Evolutionary conservation across 2,797 vertebrate species (phyloP), one percentile per base, ranked within the genome.

Genomic region (Acomys russatus): DNA sequence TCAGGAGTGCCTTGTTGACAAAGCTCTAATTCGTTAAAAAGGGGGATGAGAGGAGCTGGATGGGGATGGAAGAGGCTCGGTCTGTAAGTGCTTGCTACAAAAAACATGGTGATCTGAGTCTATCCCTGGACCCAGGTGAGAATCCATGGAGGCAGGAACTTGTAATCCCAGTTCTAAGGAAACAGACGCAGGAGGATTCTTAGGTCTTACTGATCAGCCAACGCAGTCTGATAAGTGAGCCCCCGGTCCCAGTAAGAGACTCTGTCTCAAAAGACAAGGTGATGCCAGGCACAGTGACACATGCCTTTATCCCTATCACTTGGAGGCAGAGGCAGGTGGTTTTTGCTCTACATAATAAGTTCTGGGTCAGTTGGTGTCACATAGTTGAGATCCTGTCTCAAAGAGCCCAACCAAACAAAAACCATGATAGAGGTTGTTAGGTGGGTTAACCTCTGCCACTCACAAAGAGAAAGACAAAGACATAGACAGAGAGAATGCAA

Each of bases 1-100:
- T 94, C 71, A n/a, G 70, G 91, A 92, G 66, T 79, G 88, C 84
- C 92, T 94, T 91, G 78, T 93, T 94, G 92, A 96, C 94, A 88
- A 87, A 92, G 93, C 82, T 74, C 92, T 93, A 96, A 95, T 95
- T 96, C 70, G 83, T 94, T 90, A 96, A 73, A 78, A n/a, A 95
- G 83, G 56, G 28, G 18, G 18, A 25, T 14, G 11, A 63, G 25
- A 63, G 56, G 54, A 12, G 1, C 70, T 38, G 5, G 9, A 11
- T 59, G 17, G 56, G 18, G 56, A 3, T 59, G 18, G 28, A 88
- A 35, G 49, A 8, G 4, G 9, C 54, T 61, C 10, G 30, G 68
- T 71, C 85, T 68, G 20, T 38, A 35, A 73, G 11, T 59, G 51
- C n/a, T 74, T 88, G 54, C 9, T 88, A 28, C n/a, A 87, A 87